A percentile compares a stretch with the other conserved stretches of the same genome.
Evolutionary conservation across 2,797 vertebrate genomes (phyloP).

Genomic region (Cynopterus sphinx): DNA sequence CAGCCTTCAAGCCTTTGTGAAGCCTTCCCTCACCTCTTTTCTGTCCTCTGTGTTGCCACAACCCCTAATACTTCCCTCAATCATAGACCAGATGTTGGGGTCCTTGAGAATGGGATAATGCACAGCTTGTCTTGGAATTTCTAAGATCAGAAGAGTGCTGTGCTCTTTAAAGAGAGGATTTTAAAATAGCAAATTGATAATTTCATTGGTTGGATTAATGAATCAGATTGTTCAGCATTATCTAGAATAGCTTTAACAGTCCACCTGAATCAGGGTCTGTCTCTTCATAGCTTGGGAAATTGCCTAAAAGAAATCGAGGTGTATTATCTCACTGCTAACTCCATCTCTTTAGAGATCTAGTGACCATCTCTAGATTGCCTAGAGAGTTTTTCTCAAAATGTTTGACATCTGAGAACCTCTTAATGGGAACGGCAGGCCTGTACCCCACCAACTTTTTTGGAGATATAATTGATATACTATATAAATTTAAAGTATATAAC

Average conservation of each 20-base stretch:
- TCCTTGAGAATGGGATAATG: background rate
- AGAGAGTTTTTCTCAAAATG: background rate
- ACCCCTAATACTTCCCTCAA: background rate
- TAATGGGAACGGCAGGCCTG: background rate
- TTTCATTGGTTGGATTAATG: background rate
- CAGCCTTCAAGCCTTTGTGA: conserved; percentile 29
- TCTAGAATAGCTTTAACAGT: background rate
- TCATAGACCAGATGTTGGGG: background rate
- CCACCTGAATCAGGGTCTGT: background rate
- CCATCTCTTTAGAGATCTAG: background rate
- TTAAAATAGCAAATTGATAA: background rate
- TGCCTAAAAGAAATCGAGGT: background rate
- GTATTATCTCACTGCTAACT: background rate
- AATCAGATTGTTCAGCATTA: background rate
- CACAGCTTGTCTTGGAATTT: background rate
- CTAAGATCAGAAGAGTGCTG: background rate
- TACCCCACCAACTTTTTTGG: background rate
- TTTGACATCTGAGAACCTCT: background rate
- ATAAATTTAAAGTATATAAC: background rate
- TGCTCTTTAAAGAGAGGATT: background rate
- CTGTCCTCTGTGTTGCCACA: background rate
- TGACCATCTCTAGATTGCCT: background rate
- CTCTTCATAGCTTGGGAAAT: background rate
- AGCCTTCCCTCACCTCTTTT: background rate
- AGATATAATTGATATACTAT: background rate